Evolutionary conservation across 1,140 invertebrate species (phyloP), one percentile per base, ranked within the genome.

Genomic region (Neomicropteryx cornuta): DNA sequence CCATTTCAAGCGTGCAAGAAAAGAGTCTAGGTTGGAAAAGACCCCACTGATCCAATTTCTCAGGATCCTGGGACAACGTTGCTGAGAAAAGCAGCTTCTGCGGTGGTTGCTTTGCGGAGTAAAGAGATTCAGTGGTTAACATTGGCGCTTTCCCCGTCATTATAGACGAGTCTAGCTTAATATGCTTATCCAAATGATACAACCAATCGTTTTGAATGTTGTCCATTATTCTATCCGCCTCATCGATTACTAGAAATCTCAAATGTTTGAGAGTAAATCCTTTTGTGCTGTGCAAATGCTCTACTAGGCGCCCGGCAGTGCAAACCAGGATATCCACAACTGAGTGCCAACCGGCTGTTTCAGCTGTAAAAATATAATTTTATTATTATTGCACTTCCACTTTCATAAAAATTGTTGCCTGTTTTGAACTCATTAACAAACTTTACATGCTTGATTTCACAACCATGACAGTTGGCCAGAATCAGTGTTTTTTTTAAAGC

Each of bases 1-100:
- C 56, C 36, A 43, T 59, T 8, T 41, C 49, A 33, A 65, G 55
- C 30, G 71, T 54, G 28, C 17, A 83, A 22, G 88, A 88, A 50
- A 96, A 97, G 2, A 98, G 65, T 57, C 83, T 87, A 1, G 95
- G 95, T 55, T 90, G 81, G 55, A 92, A 96, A 1, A 99, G 66
- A 11, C 82, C 79, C 42, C 97, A 71, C 39, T 81, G 75, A 47
- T 89, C 79, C 18, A 99, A 68, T 56, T 92, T 88, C 64, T 98
- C 92, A 5, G 94, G 92, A 71, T 98, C 90, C 54, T 94, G 88
- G 1, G 92, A 89, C 6, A 98, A 58, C 3, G 95, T 98, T 4
- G 95, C 95, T 8, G 94, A 97, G 54, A 97, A 95, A 6, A 98
- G 63, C 4, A 98, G 64, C 60, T 97, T 97, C 42, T 97, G 93